Evolutionary conservation across 2,797 vertebrate genomes (phyloP).

Genomic region (Acrossocheilus fasciatus): DNA sequence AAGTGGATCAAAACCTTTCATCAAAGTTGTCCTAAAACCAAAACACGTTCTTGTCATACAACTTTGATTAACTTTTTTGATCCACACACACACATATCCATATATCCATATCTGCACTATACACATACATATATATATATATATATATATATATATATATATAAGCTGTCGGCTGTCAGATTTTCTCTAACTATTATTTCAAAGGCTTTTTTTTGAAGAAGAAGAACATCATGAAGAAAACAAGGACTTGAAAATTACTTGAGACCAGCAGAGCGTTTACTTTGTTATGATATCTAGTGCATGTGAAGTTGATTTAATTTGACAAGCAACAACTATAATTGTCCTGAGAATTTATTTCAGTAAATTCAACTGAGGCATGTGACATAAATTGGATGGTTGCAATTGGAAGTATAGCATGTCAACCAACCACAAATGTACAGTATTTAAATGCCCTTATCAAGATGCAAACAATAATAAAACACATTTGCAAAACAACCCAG

Average conservation of each 20-base stretch:
- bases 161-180: not conserved
- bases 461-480: not conserved
- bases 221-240: not conserved
- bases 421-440: not conserved
- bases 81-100: too few species aligned
- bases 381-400: not conserved
- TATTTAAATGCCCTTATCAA: not conserved
- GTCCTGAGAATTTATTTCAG: not conserved
- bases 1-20: too few species aligned
- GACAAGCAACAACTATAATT: not conserved
- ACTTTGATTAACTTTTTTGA: too few species aligned
- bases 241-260: not conserved
- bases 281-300: not conserved
- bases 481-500: slow-evolving; percentile 8
- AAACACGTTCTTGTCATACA: too few species aligned
- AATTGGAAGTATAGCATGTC: not conserved
- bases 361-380: not conserved
- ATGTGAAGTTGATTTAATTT: not conserved
- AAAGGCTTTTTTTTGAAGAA: not conserved
- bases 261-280: not conserved
- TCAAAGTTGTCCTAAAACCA: too few species aligned
- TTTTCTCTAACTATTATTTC: not conserved
- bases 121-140: too few species aligned
- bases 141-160: not conserved
- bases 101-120: too few species aligned